A percentile compares a stretch with the other conserved stretches of the same genome.
Evolutionary conservation across 2,113 vertebrate genomes (phyloP).

Genomic region (Pteropus alecto): DNA sequence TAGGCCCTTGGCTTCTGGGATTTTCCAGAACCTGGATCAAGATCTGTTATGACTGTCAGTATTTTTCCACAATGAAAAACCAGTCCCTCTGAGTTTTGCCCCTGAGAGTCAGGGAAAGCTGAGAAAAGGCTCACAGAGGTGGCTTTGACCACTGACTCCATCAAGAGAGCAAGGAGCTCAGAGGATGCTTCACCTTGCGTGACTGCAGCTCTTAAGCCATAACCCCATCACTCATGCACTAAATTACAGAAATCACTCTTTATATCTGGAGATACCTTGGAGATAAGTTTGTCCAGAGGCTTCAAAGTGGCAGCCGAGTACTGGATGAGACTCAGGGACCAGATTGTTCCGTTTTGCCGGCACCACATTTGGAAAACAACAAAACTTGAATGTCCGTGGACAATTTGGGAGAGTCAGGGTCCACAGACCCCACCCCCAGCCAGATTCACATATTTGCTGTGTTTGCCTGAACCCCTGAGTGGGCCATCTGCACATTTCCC

Average conservation of each 20-base stretch:
- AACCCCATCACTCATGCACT: background rate
- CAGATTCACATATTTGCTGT: background rate
- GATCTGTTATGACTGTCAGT: background rate
- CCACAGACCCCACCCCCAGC: background rate
- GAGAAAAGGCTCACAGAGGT: background rate
- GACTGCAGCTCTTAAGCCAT: background rate
- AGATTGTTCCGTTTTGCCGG: background rate
- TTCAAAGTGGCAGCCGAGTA: background rate
- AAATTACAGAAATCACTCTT: background rate
- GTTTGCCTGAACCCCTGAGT: background rate
- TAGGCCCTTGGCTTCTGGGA: background rate
- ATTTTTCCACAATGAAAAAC: slow-evolving; percentile 41
- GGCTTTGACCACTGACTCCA: background rate
- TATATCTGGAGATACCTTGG: background rate
- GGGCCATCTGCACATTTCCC: background rate
- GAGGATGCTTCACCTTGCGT: background rate
- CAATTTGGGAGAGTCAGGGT: background rate
- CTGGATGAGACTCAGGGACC: background rate
- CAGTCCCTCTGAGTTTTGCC: background rate
- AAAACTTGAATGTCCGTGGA: background rate
- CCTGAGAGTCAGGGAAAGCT: background rate
- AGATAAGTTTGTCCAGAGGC: background rate
- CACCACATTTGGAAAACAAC: background rate
- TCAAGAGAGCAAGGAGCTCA: background rate
- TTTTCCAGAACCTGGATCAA: slow-evolving; percentile 37